Evolutionary conservation across 2,888 invertebrate species (phyloP).

Genomic region (Nowickia ferox): DNA sequence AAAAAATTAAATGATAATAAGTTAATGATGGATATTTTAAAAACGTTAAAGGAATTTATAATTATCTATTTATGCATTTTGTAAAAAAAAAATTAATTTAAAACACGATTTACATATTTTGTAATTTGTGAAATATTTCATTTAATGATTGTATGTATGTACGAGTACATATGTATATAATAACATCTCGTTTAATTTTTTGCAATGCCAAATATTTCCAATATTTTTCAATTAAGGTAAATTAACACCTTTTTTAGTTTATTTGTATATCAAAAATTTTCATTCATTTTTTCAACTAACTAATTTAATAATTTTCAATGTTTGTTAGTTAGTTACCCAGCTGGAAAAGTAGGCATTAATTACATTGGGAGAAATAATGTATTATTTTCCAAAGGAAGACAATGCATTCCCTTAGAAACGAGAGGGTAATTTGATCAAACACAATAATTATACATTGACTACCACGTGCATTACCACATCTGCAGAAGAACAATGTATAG

Average conservation of each 20-base stretch:
- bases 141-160: background rate
- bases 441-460: too few species aligned
- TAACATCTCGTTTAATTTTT: background rate
- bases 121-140: background rate
- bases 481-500: too few species aligned
- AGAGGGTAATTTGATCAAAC: too few species aligned
- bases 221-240: slow-evolving; percentile 3
- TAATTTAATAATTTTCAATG: slow-evolving; percentile 1
- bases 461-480: too few species aligned
- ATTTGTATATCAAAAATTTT: background rate
- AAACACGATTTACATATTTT: slow-evolving; percentile 7
- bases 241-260: background rate
- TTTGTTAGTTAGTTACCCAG: slow-evolving; percentile 4
- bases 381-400: too few species aligned
- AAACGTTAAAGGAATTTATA: slow-evolving; percentile 57
- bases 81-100: background rate
- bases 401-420: too few species aligned
- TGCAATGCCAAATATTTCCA: background rate
- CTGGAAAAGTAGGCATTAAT: too few species aligned
- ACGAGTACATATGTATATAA: too few species aligned
- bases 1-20: slow-evolving; percentile 5
- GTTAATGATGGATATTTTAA: slow-evolving; percentile 21
- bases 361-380: too few species aligned
- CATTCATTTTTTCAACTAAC: background rate
- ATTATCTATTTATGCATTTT: slow-evolving; percentile 17